Percentiles rank a stretch among this genome's conserved stretches.
Evolutionary conservation across 2,797 vertebrate species (phyloP).

Genomic region (Benthosema pterotum): DNA sequence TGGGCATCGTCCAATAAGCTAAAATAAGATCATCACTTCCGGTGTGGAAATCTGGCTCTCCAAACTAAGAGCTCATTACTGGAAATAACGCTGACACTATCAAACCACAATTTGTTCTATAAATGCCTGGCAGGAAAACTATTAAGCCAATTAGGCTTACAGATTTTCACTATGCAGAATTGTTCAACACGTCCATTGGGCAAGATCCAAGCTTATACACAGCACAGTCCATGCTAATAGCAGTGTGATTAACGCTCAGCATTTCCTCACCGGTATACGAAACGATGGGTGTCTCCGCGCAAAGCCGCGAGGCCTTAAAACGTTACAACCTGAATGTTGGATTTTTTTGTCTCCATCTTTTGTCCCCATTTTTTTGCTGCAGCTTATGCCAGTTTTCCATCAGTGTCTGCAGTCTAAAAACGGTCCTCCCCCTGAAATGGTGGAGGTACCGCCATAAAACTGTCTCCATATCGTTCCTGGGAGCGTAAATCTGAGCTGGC

Average conservation of each 20-base stretch:
- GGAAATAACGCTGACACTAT: too few species aligned
- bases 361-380: background rate
- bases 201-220: too few species aligned
- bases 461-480: conserved; percentile 78
- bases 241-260: conserved; percentile 54
- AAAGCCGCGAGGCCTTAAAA: conserved; percentile 69
- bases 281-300: conserved; percentile 56
- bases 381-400: conserved; percentile 76
- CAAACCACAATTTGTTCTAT: too few species aligned
- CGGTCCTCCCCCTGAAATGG: conserved; percentile 54
- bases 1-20: too few species aligned
- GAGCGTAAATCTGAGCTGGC: conserved; percentile 63
- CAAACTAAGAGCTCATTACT: too few species aligned
- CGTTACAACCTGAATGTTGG: conserved; percentile 57
- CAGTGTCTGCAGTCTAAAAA: conserved; percentile 67
- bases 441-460: conserved; percentile 64
- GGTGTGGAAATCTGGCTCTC: too few species aligned
- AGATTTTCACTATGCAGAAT: too few species aligned
- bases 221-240: conserved; percentile 48
- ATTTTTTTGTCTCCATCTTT: conserved; percentile 42
- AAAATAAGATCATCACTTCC: too few species aligned
- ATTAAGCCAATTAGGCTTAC: too few species aligned
- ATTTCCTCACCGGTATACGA: conserved; percentile 45
- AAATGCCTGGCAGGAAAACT: too few species aligned
- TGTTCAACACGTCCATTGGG: too few species aligned